Evolutionary conservation across 2,113 vertebrate genomes (phyloP).

Genomic region (Chiloscyllium plagiosum): DNA sequence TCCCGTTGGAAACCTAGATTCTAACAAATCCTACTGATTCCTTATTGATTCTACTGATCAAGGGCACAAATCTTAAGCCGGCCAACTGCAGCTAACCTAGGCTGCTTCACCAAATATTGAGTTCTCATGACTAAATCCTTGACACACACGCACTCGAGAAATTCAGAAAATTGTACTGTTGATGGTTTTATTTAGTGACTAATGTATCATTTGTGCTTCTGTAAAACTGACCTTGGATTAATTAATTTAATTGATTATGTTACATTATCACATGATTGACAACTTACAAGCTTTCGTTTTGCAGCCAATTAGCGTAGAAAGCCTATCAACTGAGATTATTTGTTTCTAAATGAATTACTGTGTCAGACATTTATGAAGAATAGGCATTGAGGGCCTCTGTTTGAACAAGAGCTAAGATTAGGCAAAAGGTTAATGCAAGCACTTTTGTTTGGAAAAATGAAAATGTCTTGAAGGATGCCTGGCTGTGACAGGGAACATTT

Average conservation of each 20-base stretch:
- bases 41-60: too few relatives aligned
- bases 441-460: neutral
- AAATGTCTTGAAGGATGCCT: neutral
- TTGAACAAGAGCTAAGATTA: neutral
- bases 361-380: neutral
- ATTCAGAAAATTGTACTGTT: neutral
- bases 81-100: neutral
- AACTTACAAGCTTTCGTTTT: neutral
- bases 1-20: neutral
- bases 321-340: neutral
- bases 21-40: too few relatives aligned
- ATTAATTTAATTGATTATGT: neutral
- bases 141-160: neutral
- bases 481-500: neutral
- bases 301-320: too few relatives aligned
- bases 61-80: neutral
- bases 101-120: neutral
- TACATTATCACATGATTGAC: neutral
- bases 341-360: neutral
- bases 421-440: neutral
- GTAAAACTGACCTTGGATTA: neutral
- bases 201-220: neutral
- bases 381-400: neutral
- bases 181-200: neutral
- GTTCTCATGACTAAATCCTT: neutral